These are phyloP conservation scores for Mesocentrotus franciscanus DNA, from an alignment of 53 echinoderm and acorn worm genomes.

Conservation along the genomic window DNA sequence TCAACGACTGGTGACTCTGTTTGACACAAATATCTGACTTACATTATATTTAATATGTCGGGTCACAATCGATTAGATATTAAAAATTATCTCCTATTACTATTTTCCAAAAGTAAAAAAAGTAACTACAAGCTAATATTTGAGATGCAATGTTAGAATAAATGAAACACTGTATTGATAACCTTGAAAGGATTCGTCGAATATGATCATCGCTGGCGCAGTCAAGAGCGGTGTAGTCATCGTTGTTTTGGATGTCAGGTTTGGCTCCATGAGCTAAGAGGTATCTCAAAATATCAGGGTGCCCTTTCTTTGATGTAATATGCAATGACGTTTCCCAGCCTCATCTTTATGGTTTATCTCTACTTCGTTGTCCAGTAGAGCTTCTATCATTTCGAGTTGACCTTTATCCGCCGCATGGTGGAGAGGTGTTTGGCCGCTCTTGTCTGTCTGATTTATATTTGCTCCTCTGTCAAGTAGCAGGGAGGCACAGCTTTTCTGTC, in stretches of 20 bases:
- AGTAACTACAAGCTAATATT: not conserved
- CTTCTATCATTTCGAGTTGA: not conserved
- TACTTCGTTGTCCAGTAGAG: not conserved
- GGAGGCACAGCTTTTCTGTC: not conserved
- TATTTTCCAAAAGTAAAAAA: not conserved
- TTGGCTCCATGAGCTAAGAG: not conserved
- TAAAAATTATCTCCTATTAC: not conserved
- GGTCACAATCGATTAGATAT: not conserved
- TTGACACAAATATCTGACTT: no score
- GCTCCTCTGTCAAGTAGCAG: not conserved
- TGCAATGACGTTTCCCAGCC: not conserved
- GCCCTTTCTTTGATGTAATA: conserved; percentile 3
- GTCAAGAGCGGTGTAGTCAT: not conserved
- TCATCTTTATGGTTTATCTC: not conserved
- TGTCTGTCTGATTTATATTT: not conserved
- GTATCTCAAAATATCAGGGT: not conserved
- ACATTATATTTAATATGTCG: no score
- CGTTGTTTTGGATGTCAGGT: not conserved
- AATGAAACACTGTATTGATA: not conserved
- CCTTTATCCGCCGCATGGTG: conserved; percentile 2
- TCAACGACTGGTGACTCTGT: no score
- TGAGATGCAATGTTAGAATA: not conserved
- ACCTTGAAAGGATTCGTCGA: not conserved
- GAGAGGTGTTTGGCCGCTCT: not conserved
- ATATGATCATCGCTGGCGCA: not conserved